A percentile compares a stretch with the other conserved stretches of the same genome.
phyloP scores from a whole-genome alignment of 2,888 invertebrate species.

The Sesamia inferens region DNA sequence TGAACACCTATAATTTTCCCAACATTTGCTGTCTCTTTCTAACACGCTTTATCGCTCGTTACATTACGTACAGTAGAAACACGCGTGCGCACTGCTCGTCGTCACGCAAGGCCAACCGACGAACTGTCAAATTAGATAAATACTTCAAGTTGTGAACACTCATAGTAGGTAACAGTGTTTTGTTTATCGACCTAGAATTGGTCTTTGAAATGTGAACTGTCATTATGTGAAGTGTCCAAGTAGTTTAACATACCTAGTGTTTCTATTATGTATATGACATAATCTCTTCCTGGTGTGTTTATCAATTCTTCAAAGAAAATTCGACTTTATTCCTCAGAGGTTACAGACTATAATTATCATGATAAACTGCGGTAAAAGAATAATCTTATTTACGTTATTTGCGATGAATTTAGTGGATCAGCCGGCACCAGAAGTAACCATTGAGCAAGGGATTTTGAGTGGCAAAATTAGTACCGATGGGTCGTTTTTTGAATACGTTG shows the following conservation, averaged over 20 bases:
- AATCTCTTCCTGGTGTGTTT: constrained; percentile 38
- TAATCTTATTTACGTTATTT: constrained; percentile 81
- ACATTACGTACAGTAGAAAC: constrained; percentile 65
- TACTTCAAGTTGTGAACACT: constrained; percentile 16
- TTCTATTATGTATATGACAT: constrained; percentile 19
- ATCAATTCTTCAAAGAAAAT: constrained; percentile 10
- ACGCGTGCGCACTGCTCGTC: constrained; percentile 65
- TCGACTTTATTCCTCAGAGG: neutral
- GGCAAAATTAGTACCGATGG: constrained; percentile 83
- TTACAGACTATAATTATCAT: constrained; percentile 42
- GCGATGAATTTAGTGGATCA: constrained; percentile 83
- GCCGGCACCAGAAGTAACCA: constrained; percentile 81
- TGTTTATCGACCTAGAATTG: neutral
- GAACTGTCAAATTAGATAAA: constrained; percentile 55
- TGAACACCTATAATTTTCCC: neutral
- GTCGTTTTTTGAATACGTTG: constrained; percentile 81
- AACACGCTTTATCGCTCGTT: constrained; percentile 26
- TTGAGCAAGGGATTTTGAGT: constrained; percentile 82
- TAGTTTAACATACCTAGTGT: neutral
- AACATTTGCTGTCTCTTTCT: constrained; percentile 40
- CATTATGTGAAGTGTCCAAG: neutral
- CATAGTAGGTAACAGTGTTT: constrained; percentile 4
- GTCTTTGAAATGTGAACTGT: neutral
- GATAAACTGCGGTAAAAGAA: constrained; percentile 76
- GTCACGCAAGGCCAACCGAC: constrained; percentile 40